These are phyloP conservation scores for Siderastrea siderea DNA, from an alignment of 92 coral and sea anemone genomes.

Conservation along the genomic window DNA sequence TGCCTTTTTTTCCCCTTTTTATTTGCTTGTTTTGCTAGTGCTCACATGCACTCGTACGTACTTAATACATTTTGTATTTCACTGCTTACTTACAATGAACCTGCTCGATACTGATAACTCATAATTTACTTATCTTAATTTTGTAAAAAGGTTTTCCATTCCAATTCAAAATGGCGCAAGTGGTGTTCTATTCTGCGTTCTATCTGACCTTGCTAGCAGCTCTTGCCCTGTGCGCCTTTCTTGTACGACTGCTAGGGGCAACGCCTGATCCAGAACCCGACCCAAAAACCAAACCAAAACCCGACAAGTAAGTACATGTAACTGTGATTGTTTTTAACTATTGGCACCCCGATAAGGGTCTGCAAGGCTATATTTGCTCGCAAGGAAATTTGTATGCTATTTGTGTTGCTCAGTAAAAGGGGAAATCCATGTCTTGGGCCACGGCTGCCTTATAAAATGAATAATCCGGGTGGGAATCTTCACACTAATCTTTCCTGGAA, in stretches of 20 bases:
- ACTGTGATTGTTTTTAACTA: not conserved
- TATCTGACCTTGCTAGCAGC: constrained; percentile 7
- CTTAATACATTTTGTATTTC: too few relatives aligned
- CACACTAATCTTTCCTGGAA: too few relatives aligned
- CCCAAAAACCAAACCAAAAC: not conserved
- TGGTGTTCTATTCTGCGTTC: constrained; percentile 9
- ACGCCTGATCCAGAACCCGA: constrained; percentile 23
- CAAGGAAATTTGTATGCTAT: too few relatives aligned
- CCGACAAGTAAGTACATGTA: constrained; percentile 4
- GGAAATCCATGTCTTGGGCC: too few relatives aligned
- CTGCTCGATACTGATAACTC: not conserved
- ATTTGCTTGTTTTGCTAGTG: too few relatives aligned
- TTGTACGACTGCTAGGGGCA: constrained; percentile 29
- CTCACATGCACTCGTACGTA: too few relatives aligned
- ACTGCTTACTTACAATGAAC: too few relatives aligned
- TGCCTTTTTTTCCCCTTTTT: too few relatives aligned
- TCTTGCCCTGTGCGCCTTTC: constrained; percentile 6
- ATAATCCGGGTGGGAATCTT: too few relatives aligned
- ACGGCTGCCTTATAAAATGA: too few relatives aligned
- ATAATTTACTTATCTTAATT: not conserved
- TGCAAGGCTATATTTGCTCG: too few relatives aligned
- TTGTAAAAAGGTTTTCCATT: constrained; percentile 18
- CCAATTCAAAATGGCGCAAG: constrained; percentile 1
- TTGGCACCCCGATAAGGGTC: not conserved
- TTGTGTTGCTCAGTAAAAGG: too few relatives aligned